phyloP scores from a whole-genome alignment of 1,140 invertebrate genomes.

The Pectinophora gossypiella region DNA sequence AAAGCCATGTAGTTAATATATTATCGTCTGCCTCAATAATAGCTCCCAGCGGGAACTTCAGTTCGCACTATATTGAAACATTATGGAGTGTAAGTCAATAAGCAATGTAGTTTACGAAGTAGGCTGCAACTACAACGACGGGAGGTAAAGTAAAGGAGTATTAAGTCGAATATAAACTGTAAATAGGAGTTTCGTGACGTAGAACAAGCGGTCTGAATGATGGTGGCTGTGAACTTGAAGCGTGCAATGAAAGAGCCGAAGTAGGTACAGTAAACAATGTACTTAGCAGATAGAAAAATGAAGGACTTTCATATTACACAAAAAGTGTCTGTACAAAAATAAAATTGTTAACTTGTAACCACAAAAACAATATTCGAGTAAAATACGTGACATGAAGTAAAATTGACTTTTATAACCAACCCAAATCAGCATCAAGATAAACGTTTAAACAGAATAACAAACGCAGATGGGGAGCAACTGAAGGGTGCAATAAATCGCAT shows the following conservation, averaged over 20 bases:
- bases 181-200: not conserved
- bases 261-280: too few species aligned
- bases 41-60: not conserved
- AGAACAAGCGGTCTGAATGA: too few species aligned
- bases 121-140: not conserved
- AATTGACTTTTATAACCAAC: too few species aligned
- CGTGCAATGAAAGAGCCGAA: too few species aligned
- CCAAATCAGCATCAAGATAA: too few species aligned
- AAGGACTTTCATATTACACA: not conserved
- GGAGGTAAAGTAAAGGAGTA: not conserved
- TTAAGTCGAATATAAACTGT: not conserved
- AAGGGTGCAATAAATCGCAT: not conserved
- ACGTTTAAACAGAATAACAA: not conserved
- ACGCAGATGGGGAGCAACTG: not conserved
- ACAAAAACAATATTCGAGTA: not conserved
- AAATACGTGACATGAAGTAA: not conserved
- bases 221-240: too few species aligned
- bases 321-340: not conserved
- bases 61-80: not conserved
- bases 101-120: conserved; percentile 1
- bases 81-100: not conserved
- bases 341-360: not conserved
- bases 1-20: too few species aligned
- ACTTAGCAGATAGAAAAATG: too few species aligned
- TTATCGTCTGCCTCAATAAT: not conserved